These are phyloP conservation scores for Perca flavescens DNA, from an alignment of 2,113 vertebrate genomes.

Conservation along the genomic window DNA sequence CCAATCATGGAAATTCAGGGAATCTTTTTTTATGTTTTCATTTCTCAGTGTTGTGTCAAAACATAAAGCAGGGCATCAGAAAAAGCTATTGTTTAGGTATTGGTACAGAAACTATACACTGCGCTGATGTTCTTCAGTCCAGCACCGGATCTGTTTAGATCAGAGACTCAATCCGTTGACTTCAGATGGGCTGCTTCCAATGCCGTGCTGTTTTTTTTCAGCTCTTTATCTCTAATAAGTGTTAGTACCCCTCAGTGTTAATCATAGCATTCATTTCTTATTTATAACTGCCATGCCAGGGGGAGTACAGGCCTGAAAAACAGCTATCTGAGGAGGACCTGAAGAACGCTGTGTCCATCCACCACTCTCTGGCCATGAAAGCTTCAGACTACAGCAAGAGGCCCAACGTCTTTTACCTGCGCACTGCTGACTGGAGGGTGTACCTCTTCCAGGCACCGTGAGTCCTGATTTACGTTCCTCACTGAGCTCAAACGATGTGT, in stretches of 20 bases:
- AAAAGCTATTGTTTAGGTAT: background rate
- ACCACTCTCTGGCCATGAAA: slow-evolving; percentile 94
- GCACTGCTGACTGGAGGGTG: slow-evolving; percentile 97
- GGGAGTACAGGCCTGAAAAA: slow-evolving; percentile 93
- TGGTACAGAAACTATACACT: background rate
- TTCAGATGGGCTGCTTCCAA: background rate
- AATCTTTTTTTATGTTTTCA: background rate
- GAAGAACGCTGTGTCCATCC: slow-evolving; percentile 98
- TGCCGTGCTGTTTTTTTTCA: background rate
- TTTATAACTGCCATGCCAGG: slow-evolving; percentile 78
- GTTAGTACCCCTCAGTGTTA: background rate
- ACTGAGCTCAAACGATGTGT: background rate
- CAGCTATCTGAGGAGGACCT: slow-evolving; percentile 93
- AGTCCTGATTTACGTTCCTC: slow-evolving; percentile 52
- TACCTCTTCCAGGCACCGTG: slow-evolving; percentile 98
- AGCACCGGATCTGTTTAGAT: background rate
- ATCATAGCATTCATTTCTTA: slow-evolving; percentile 7
- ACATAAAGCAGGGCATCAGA: background rate
- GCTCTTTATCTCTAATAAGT: slow-evolving; percentile 3
- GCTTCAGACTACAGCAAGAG: slow-evolving; percentile 98
- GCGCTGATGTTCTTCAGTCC: background rate
- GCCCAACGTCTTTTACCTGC: slow-evolving; percentile 97
- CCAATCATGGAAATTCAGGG: background rate
- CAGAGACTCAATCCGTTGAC: background rate
- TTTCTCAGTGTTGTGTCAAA: background rate